Evolutionary conservation across 2,888 invertebrate genomes (phyloP).

Genomic region (Coelopa pilipes): DNA sequence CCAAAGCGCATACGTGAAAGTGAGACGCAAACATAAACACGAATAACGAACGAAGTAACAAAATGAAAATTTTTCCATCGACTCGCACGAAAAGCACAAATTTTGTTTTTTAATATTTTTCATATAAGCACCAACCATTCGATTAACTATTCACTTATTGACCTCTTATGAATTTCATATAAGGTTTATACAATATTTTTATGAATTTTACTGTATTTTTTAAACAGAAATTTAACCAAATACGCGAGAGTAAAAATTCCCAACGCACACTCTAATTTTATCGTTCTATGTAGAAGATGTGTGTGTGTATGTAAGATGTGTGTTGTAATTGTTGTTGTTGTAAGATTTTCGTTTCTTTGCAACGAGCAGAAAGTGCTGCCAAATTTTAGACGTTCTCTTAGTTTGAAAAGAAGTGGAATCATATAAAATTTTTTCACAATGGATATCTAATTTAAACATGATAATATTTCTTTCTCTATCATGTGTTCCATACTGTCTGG

Average conservation of each 20-base stretch:
- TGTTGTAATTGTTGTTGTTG: too few relatives aligned
- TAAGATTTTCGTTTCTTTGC: slow-evolving; percentile 9
- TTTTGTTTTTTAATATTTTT: slow-evolving; percentile 24
- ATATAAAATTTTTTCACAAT: too few relatives aligned
- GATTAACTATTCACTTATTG: not conserved
- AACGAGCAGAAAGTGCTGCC: not conserved
- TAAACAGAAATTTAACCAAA: slow-evolving; percentile 5
- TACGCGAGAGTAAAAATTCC: slow-evolving; percentile 21
- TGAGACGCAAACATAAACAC: not conserved
- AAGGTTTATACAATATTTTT: slow-evolving; percentile 5
- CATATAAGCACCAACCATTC: not conserved
- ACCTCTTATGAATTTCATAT: not conserved
- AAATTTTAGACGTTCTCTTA: too few relatives aligned
- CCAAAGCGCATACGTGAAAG: not conserved
- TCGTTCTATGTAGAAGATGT: slow-evolving; percentile 26
- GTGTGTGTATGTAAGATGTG: slow-evolving; percentile 14
- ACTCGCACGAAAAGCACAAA: slow-evolving; percentile 18
- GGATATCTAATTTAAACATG: too few relatives aligned
- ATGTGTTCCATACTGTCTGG: too few relatives aligned
- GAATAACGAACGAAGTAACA: slow-evolving; percentile 13
- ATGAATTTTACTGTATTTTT: slow-evolving; percentile 16
- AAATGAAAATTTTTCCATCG: slow-evolving; percentile 29
- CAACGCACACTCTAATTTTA: slow-evolving; percentile 22
- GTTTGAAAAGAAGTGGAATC: too few relatives aligned
- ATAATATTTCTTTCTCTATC: too few relatives aligned